Evolutionary conservation across 2,113 vertebrate species (phyloP).

Genomic region (Neogale vison): DNA sequence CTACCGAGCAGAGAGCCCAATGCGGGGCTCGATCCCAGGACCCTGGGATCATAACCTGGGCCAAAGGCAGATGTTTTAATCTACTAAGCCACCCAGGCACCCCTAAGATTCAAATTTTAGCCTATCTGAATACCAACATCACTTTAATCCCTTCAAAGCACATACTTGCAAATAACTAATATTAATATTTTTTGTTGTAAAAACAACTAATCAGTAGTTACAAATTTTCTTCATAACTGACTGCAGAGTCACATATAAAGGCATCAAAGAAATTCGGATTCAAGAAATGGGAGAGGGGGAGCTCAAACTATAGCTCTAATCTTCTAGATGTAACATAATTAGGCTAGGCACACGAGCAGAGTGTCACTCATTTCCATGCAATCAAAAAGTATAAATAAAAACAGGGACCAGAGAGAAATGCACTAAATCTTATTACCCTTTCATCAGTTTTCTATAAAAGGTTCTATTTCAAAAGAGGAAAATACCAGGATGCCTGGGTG

Average conservation of each 20-base stretch:
- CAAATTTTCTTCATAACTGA: background rate
- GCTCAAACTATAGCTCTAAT: background rate
- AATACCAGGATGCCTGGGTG: background rate
- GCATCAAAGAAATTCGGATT: background rate
- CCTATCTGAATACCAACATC: background rate
- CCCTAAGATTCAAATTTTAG: background rate
- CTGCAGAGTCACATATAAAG: background rate
- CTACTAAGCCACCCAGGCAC: too few relatives aligned
- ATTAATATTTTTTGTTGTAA: background rate
- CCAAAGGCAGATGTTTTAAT: too few relatives aligned
- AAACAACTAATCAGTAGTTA: background rate
- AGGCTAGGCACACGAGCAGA: background rate
- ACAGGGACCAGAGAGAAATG: background rate
- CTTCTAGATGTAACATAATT: background rate
- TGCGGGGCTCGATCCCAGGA: too few relatives aligned
- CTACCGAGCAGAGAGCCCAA: too few relatives aligned
- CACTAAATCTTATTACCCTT: background rate
- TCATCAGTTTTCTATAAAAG: background rate
- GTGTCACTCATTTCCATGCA: background rate
- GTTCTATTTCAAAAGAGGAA: background rate
- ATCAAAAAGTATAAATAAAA: conserved; percentile 25
- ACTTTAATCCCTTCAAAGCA: background rate
- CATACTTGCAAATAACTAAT: background rate
- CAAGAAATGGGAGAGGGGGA: background rate
- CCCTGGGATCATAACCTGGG: too few relatives aligned